Conservation (phyloP, 2,888 invertebrate genomes). For the Argyresthia albistria region DNA sequence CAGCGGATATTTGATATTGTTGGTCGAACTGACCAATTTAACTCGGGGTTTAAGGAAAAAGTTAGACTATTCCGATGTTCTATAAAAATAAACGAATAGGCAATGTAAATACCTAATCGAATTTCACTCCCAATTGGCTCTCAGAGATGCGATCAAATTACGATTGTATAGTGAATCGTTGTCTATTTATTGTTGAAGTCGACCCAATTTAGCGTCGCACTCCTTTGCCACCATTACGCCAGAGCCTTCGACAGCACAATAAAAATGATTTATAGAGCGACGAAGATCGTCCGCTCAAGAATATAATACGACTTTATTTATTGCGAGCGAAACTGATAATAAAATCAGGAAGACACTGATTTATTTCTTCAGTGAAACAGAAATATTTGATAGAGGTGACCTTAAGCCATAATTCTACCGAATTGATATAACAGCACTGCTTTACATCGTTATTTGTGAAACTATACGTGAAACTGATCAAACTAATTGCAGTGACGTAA, state of each 20-base stretch:
- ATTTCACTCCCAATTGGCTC: not conserved
- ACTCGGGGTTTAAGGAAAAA: too few species aligned
- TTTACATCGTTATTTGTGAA: too few species aligned
- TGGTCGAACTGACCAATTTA: too few species aligned
- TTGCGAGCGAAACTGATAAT: conserved; percentile 50
- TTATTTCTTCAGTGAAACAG: conserved; percentile 19
- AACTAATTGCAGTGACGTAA: not conserved
- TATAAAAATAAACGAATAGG: too few species aligned
- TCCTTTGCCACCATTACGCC: conserved; percentile 30
- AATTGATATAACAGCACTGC: too few species aligned
- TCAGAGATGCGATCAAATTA: not conserved
- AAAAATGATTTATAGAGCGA: conserved; percentile 62
- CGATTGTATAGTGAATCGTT: not conserved
- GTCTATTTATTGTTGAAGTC: conserved; percentile 31
- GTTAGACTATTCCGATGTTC: too few species aligned
- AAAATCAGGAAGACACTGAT: conserved; percentile 38
- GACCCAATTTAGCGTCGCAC: conserved; percentile 53
- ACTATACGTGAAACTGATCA: too few species aligned
- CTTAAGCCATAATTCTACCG: too few species aligned
- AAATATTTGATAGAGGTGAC: too few species aligned
- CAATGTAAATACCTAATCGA: too few species aligned
- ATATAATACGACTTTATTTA: conserved; percentile 64
- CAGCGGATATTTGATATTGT: too few species aligned
- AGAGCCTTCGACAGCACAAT: conserved; percentile 60
- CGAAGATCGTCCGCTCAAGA: conserved; percentile 51